These are phyloP conservation scores for Incurvaria masculella DNA, from an alignment of 2,888 invertebrate genomes.

Conservation along the genomic window DNA sequence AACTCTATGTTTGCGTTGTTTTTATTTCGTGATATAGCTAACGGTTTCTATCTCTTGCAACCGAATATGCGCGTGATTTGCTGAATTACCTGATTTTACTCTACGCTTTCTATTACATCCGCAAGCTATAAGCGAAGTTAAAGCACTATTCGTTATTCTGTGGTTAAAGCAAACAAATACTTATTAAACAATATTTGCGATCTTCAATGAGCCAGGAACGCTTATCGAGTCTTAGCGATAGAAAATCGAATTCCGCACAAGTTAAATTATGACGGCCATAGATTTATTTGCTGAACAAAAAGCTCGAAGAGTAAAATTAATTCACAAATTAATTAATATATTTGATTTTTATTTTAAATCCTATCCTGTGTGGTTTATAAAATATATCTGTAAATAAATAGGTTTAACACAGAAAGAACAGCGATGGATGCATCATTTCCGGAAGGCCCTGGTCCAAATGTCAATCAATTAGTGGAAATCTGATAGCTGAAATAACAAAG, in stretches of 20 bases:
- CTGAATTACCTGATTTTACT: no score
- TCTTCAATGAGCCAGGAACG: constrained; percentile 17
- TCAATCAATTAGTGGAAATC: constrained; percentile 1
- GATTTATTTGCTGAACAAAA: constrained; percentile 14
- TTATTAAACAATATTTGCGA: constrained; percentile 16
- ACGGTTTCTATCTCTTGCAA: no score
- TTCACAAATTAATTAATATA: constrained; percentile 10
- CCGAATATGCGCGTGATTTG: no score
- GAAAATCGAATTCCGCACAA: constrained; percentile 17
- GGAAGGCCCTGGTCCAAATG: constrained; percentile 4
- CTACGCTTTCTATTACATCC: constrained; percentile 16
- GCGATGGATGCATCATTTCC: constrained; percentile 4
- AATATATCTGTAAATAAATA: constrained; percentile 3
- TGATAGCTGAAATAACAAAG: constrained; percentile 1
- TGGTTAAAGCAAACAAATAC: constrained; percentile 14
- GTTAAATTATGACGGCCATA: constrained; percentile 16
- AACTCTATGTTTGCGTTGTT: constrained; percentile 16
- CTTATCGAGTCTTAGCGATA: constrained; percentile 17
- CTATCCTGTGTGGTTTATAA: constrained; percentile 5
- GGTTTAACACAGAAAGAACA: constrained; percentile 5
- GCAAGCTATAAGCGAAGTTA: constrained; percentile 20
- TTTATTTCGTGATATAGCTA: constrained; percentile 16
- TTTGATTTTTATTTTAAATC: constrained; percentile 5
- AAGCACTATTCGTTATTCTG: no score
- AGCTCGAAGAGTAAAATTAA: constrained; percentile 15